These are phyloP conservation scores for Caranx melampygus DNA, from an alignment of 2,113 vertebrate genomes.

Conservation along the genomic window DNA sequence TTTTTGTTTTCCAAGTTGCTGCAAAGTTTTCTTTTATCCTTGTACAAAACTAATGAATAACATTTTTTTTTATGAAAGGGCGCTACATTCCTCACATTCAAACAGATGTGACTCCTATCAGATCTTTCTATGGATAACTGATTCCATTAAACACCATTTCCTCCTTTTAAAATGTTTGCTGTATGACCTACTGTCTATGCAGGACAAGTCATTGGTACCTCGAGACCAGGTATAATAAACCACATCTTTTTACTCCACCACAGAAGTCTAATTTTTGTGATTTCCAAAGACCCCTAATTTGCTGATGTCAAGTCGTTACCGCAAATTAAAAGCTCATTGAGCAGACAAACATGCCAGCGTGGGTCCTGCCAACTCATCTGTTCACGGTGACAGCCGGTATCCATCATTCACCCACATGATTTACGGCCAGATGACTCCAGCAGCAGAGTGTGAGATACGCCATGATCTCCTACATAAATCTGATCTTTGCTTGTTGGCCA, in stretches of 20 bases:
- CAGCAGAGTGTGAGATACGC: conserved; percentile 19
- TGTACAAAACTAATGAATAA: neutral
- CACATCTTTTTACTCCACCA: neutral
- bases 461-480: conserved; percentile 14
- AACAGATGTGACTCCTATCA: neutral
- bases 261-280: conserved; percentile 45
- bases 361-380: conserved; percentile 75
- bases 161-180: neutral
- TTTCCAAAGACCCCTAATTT: conserved; percentile 49
- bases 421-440: conserved; percentile 35
- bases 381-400: conserved; percentile 69
- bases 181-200: neutral
- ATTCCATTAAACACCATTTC: neutral
- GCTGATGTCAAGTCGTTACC: conserved; percentile 63
- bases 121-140: neutral
- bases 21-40: neutral
- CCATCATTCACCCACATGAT: conserved; percentile 70
- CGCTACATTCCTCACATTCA: neutral
- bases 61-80: neutral
- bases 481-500: conserved; percentile 29
- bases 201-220: neutral
- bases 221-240: conserved; percentile 31
- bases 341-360: conserved; percentile 49
- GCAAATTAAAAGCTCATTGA: conserved; percentile 75
- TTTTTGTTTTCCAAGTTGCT: conserved; percentile 1